phyloP scores from a whole-genome alignment of 1,140 invertebrate genomes.

The Sarcophaga peregrina region DNA sequence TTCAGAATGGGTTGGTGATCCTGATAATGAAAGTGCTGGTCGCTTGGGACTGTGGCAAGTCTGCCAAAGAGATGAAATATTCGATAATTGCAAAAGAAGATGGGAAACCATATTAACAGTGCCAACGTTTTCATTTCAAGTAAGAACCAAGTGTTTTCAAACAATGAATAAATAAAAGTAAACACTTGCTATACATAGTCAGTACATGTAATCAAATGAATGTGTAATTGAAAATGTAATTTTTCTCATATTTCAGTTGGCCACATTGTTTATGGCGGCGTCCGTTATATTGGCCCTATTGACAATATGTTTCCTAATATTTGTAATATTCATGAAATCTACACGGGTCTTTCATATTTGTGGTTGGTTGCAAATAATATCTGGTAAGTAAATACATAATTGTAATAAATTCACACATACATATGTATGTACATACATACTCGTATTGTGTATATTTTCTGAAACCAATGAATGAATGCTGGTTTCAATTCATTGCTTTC shows the following conservation, averaged over 20 bases:
- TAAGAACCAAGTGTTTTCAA: conserved; percentile 65
- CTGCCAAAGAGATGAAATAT: conserved; percentile 77
- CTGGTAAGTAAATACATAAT: conserved; percentile 74
- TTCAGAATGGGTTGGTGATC: conserved; percentile 87
- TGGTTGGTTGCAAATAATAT: conserved; percentile 92
- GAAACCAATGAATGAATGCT: not conserved
- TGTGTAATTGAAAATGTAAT: conserved; percentile 32
- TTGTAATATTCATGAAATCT: conserved; percentile 95
- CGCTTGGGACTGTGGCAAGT: conserved; percentile 93
- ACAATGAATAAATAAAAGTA: not conserved
- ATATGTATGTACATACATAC: too few species aligned
- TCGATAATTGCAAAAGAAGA: conserved; percentile 82
- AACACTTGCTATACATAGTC: too few species aligned
- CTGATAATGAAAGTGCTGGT: conserved; percentile 85
- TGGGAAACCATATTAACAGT: conserved; percentile 87
- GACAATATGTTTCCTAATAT: conserved; percentile 87
- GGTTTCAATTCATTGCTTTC: conserved; percentile 20
- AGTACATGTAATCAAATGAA: not conserved
- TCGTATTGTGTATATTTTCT: too few species aligned
- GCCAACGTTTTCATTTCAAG: conserved; percentile 77
- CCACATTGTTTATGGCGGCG: conserved; percentile 88
- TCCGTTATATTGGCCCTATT: conserved; percentile 86
- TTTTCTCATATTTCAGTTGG: conserved; percentile 71
- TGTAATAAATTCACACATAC: too few species aligned
- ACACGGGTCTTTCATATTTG: conserved; percentile 93